These are phyloP conservation scores for Phyto melanocephala DNA, from an alignment of 2,888 invertebrate genomes.

Conservation along the genomic window DNA sequence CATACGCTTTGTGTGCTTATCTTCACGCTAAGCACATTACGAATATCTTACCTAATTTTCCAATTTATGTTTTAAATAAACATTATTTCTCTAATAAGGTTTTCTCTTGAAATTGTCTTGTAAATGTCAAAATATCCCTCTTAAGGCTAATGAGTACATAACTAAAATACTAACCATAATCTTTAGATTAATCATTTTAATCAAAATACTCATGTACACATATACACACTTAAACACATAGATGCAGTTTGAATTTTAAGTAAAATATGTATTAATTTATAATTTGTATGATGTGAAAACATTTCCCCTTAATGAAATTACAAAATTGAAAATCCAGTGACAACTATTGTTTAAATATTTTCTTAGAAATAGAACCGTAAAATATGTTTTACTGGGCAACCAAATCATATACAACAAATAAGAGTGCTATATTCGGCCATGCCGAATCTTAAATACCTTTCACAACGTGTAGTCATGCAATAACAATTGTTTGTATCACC, in stretches of 20 bases:
- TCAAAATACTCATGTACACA: constrained; percentile 15
- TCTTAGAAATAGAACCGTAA: constrained; percentile 11
- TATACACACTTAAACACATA: too few species aligned
- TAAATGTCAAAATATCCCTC: constrained; percentile 16
- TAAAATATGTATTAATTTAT: constrained; percentile 22
- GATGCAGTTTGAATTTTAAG: too few species aligned
- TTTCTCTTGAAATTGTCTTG: not conserved
- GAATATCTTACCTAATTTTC: too few species aligned
- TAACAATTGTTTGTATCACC: too few species aligned
- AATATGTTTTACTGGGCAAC: too few species aligned
- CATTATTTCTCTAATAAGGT: not conserved
- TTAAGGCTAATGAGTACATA: not conserved
- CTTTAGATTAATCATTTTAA: constrained; percentile 38
- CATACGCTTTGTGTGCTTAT: too few species aligned
- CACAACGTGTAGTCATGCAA: too few species aligned
- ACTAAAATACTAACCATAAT: not conserved
- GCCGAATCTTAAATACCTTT: too few species aligned
- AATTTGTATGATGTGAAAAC: not conserved
- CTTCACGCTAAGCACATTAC: too few species aligned
- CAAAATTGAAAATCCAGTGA: constrained; percentile 31
- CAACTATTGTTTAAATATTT: constrained; percentile 41
- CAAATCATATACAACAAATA: too few species aligned
- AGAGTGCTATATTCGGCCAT: too few species aligned
- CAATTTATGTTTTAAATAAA: too few species aligned
- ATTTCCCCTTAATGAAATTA: not conserved